Percentiles rank a stretch among this genome's conserved stretches.
phyloP scores from a whole-genome alignment of 2,113 vertebrate species.

The Carettochelys insculpta region DNA sequence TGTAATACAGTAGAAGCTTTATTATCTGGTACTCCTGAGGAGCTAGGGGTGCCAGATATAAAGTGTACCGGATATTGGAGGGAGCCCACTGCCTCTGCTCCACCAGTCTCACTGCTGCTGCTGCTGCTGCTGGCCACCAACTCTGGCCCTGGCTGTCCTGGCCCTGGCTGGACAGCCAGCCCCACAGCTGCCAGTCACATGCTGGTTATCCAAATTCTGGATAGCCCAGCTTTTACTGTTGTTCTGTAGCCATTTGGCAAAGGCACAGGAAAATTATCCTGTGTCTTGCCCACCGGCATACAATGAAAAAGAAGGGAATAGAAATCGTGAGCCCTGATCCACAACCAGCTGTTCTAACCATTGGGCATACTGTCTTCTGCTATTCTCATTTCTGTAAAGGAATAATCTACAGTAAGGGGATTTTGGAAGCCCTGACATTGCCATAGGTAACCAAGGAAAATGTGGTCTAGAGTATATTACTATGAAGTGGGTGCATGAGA shows the following conservation, averaged over 20 bases:
- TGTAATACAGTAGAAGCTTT: no score
- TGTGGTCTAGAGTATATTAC: background rate
- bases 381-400: background rate
- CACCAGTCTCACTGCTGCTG: no score
- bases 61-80: no score
- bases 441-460: background rate
- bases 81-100: no score
- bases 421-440: background rate
- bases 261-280: background rate
- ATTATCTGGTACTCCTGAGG: no score
- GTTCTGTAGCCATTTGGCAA: background rate
- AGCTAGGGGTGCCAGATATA: no score
- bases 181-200: no score
- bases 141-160: no score
- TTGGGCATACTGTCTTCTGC: background rate
- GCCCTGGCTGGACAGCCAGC: no score
- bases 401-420: fast-evolving
- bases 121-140: no score
- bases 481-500: background rate
- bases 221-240: no score
- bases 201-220: no score
- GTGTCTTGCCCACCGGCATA: background rate
- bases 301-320: background rate
- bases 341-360: background rate
- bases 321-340: background rate